Evolutionary conservation across 2,113 vertebrate species (phyloP).

Genomic region (Myotis lucifugus): DNA sequence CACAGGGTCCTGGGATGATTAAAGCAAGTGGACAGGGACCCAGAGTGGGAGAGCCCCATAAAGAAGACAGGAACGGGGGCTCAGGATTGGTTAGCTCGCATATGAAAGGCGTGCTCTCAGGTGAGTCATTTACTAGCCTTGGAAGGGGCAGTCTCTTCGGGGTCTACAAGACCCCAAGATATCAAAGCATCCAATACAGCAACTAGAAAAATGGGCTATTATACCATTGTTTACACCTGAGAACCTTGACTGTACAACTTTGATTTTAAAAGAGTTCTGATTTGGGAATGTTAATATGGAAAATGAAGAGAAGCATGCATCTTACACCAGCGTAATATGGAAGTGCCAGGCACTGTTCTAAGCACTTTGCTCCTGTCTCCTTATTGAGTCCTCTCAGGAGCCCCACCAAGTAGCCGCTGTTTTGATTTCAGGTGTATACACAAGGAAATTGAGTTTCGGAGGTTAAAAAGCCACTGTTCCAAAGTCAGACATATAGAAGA

Average conservation of each 20-base stretch:
- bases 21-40: too few species aligned
- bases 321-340: not conserved
- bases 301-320: not conserved
- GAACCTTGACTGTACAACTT: not conserved
- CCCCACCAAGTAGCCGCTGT: not conserved
- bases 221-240: not conserved
- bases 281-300: not conserved
- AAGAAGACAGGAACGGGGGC: not conserved
- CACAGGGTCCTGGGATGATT: not conserved
- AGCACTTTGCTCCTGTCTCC: not conserved
- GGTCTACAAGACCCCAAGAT: not conserved
- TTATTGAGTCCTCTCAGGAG: not conserved
- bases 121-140: not conserved
- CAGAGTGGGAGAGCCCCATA: not conserved
- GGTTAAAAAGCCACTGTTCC: not conserved
- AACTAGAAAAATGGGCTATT: not conserved
- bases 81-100: not conserved
- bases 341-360: too few species aligned
- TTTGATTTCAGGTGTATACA: not conserved
- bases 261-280: not conserved
- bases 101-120: not conserved
- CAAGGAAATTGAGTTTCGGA: not conserved
- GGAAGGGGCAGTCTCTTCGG: not conserved
- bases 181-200: not conserved
- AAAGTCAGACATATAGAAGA: not conserved